Base-by-base conservation (phyloP, 2,113 vertebrate genomes). In the Ceyx cyanopectus region DNA sequence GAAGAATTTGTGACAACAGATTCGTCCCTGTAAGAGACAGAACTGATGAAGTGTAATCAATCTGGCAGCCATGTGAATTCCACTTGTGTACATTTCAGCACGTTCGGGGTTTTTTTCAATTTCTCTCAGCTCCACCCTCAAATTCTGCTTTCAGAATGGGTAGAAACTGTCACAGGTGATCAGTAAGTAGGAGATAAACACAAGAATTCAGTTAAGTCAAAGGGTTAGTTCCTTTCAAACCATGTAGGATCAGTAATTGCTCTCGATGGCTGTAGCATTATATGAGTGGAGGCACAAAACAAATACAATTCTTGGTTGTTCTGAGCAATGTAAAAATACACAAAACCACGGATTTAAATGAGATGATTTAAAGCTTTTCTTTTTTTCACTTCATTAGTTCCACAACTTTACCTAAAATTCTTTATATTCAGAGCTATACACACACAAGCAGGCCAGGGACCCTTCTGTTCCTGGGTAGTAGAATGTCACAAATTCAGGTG, bases 41-140 rank as follows among this genome's bases (percentile, higher is more conserved):
- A 95, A 90, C 87, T 86, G 93, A 96, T 93, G 90, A 94, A 94
- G 57, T 89, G 81, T 88, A 81, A 94, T 93, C 93, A 97, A 97
- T 87, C 58, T 95, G 93, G 89, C 56, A 89, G 76, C 85, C 90
- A 63, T 63, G 72, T 95, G 82, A 93, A 87, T 84, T 96, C 79
- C 73, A 68, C 69, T 94, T 89, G 85, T 72, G 60, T 56, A 27
- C 56, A 56, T 78, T 90, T 91, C 58, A 93, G 73, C 80, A 70
- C 54, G 92, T 78, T 75, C 19, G 0, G 14, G 48, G 13, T 70
- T 51, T 87, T 48, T 85, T 90, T 41, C 19, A 29, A 50, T 32
- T 90, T 67, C 51, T 81, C 72, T 82, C 40, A 79, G 34, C 46
- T 66, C 45, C 43, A 40, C 53, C 84, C 75, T 72, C 60, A 95